Base-by-base conservation (phyloP, 2,113 vertebrate genomes). In the Dascyllus trimaculatus region DNA sequence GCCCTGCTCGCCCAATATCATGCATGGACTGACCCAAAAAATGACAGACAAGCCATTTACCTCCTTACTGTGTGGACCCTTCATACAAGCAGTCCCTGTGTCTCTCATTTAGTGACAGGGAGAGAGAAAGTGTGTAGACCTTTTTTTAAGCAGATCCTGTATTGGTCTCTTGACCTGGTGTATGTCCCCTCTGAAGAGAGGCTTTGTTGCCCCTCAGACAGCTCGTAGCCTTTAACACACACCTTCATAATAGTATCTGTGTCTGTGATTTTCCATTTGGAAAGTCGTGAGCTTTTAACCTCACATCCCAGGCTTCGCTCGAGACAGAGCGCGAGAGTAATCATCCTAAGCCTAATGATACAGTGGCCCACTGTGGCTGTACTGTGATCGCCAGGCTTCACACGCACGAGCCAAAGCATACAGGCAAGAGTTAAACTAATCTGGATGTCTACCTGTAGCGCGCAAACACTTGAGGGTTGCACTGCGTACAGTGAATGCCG, bases 231-330 rank as follows among this genome's bases (percentile, higher is more conserved):
- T 82, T 88, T 66, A 73, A 88, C 81, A 70, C 78, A 91, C 88
- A 85, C 80, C 86, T 86, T 69, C 86, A 92, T 87, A 92, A 93
- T 82, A 87, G 85, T 45, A 89, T 88, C 82, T 89, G 81, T 93
- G 92, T 92, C 85, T 90, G 85, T 75, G 83, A 81, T 48, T 92
- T 92, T 92, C 88, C 89, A 82, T 91, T 93, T 85, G 88, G 91
- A 86, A 92, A 93, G 79, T 62, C 80, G 71, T 81, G 84, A 84
- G 90, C 84, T 81, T 91, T 90, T 82, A 80, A 77, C 82, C 75
- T 89, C 75, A 74, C 65, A 70, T 87, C 74, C 49, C 53, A 13
- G 63, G 26, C 71, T 85, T 68, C 49, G 11, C 80, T 81, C 59
- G 21, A 77, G 82, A 68, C 70, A 61, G 49, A 26, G 53, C 13